These are phyloP conservation scores for Ardeotis arabs DNA, from an alignment of 2,113 vertebrate species.

Conservation along the genomic window DNA sequence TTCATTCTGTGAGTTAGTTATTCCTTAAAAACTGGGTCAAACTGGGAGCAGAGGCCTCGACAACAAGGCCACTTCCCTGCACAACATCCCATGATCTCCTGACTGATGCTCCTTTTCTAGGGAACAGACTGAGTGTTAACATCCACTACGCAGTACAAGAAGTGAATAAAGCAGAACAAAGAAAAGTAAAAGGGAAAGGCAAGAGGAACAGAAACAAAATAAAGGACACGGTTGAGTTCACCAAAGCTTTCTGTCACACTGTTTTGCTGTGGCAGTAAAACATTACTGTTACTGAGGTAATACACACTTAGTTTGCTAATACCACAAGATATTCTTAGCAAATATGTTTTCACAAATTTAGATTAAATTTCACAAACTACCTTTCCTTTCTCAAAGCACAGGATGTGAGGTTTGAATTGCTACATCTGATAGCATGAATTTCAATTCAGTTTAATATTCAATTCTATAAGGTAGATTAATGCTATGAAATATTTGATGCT, in stretches of 20 bases:
- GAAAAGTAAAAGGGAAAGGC: neutral
- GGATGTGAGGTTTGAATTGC: neutral
- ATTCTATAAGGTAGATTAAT: neutral
- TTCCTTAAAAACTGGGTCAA: neutral
- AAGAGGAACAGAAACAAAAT: neutral
- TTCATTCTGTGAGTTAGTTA: neutral
- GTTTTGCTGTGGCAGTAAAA: neutral
- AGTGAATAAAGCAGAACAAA: neutral
- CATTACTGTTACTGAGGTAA: neutral
- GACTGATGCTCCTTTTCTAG: neutral
- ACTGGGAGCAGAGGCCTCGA: neutral
- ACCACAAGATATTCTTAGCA: neutral
- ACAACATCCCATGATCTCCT: neutral
- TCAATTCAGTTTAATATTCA: neutral
- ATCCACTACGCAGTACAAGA: neutral
- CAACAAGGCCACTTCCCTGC: neutral
- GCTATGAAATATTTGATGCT: neutral
- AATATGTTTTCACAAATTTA: neutral
- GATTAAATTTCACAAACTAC: neutral
- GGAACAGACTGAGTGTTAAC: neutral
- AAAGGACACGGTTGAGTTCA: neutral
- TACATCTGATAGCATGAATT: neutral
- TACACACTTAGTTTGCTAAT: neutral
- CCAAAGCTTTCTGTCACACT: neutral
- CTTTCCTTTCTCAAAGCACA: neutral